Evolutionary conservation across 1,140 invertebrate genomes (phyloP).

Genomic region (Nebria ingens): DNA sequence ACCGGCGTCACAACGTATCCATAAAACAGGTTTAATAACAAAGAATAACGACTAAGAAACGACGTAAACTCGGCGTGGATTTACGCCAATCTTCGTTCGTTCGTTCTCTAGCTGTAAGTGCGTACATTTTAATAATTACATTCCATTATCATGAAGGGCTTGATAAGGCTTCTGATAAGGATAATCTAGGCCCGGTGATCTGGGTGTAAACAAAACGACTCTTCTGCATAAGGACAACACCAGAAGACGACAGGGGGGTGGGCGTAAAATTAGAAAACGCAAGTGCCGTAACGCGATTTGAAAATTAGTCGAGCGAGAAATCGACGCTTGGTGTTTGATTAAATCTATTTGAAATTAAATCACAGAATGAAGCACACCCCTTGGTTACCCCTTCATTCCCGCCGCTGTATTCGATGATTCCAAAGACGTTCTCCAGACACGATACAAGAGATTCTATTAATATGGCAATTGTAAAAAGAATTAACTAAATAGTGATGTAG

Average conservation of each 20-base stretch:
- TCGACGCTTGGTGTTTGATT: background rate
- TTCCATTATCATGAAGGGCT: background rate
- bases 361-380: no score
- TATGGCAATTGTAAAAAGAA: no score
- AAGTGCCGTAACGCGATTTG: constrained; percentile 2
- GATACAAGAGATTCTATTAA: no score
- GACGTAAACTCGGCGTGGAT: background rate
- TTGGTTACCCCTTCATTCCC: no score
- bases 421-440: no score
- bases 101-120: background rate
- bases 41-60: background rate
- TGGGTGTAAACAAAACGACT: no score
- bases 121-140: background rate
- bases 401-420: no score
- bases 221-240: background rate
- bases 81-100: background rate
- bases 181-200: no score
- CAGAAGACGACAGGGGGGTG: background rate
- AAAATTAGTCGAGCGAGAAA: constrained; percentile 4
- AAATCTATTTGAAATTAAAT: constrained; percentile 8
- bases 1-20: background rate
- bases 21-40: background rate
- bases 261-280: constrained; percentile 2
- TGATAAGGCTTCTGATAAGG: background rate
- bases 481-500: no score